These are phyloP conservation scores for Thymallus thymallus DNA, from an alignment of 2,113 vertebrate genomes.

Conservation along the genomic window DNA sequence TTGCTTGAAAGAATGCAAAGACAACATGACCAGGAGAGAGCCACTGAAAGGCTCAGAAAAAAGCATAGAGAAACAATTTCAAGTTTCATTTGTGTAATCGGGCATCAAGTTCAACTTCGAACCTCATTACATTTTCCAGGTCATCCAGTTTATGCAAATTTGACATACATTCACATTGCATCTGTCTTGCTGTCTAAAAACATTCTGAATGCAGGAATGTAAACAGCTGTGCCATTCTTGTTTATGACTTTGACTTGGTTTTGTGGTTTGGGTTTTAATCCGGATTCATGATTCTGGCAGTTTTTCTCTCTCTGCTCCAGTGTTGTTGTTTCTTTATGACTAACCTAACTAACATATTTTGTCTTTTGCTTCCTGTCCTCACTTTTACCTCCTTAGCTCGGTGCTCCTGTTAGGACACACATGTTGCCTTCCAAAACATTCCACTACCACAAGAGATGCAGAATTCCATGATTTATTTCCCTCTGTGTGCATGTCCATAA, in stretches of 20 bases:
- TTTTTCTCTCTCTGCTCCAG: not conserved
- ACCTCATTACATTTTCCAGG: constrained; percentile 58
- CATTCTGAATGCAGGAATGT: constrained; percentile 65
- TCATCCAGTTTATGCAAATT: constrained; percentile 51
- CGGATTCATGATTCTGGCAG: constrained; percentile 11
- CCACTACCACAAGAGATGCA: too few species aligned
- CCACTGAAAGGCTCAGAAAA: constrained; percentile 24
- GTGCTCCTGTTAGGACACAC: not conserved
- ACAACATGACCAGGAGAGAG: constrained; percentile 43
- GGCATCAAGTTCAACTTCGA: constrained; percentile 46
- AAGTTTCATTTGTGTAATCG: constrained; percentile 48
- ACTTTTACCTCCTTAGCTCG: not conserved
- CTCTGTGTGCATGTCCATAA: too few species aligned
- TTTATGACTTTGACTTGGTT: constrained; percentile 64
- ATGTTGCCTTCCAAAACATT: too few species aligned
- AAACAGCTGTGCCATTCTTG: constrained; percentile 60
- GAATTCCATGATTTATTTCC: too few species aligned
- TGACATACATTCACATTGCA: constrained; percentile 45
- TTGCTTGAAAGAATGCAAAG: constrained; percentile 65
- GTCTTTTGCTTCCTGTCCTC: not conserved
- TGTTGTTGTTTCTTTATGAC: not conserved
- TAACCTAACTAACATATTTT: not conserved
- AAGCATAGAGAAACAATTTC: constrained; percentile 51
- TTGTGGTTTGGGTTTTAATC: constrained; percentile 55
- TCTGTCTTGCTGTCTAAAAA: constrained; percentile 64